Conservation (phyloP, 2,797 vertebrate genomes). For the Rallus crepitans region DNA sequence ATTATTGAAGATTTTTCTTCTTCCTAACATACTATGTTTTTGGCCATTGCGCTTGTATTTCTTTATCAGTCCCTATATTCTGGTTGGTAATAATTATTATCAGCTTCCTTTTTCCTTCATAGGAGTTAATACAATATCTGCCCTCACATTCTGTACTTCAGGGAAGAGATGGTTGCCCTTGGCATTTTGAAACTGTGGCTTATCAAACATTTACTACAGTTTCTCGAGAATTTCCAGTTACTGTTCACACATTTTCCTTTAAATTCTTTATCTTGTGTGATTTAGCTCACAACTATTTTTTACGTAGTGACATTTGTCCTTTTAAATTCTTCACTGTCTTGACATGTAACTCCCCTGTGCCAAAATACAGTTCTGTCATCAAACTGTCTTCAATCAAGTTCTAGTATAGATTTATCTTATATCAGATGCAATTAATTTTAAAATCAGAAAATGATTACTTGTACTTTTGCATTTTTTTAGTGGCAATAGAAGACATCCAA, state of each 20-base stretch:
- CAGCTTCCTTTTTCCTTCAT: neutral
- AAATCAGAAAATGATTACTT: neutral
- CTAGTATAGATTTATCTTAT: neutral
- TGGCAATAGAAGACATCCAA: neutral
- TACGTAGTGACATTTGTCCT: neutral
- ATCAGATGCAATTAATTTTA: neutral
- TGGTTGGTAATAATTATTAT: neutral
- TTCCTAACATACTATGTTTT: neutral
- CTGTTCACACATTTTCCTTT: neutral
- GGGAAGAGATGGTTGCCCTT: neutral
- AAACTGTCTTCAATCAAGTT: neutral
- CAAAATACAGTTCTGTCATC: neutral
- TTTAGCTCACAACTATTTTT: neutral
- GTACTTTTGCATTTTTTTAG: neutral
- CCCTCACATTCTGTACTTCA: neutral
- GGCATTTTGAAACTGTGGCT: neutral
- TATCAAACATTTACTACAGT: neutral
- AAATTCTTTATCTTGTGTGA: neutral
- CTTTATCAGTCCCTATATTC: neutral
- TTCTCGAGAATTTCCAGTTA: conserved; percentile 3
- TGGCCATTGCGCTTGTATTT: neutral
- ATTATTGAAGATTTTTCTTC: neutral
- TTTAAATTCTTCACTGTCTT: neutral
- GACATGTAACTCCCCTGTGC: neutral
- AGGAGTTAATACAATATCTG: neutral